phyloP scores from a whole-genome alignment of 1,140 invertebrate species.

The Drusus annulatus region DNA sequence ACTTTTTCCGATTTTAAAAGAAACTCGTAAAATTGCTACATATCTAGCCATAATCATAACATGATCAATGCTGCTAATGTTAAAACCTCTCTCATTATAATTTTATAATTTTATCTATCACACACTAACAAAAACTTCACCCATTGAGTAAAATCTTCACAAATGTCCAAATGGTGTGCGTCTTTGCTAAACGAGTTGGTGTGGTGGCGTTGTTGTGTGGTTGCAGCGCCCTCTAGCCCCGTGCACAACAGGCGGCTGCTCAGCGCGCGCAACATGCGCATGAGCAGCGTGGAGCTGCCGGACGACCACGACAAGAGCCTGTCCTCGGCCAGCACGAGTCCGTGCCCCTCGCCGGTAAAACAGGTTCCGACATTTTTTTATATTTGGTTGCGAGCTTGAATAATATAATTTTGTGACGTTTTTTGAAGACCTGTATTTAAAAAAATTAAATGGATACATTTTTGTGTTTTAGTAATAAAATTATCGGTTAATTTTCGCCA shows the following conservation, averaged over 20 bases:
- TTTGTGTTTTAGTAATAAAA: no score
- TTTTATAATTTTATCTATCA: no score
- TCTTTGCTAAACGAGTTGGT: conserved; percentile 5
- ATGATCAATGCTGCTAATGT: no score
- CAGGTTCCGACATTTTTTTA: conserved; percentile 64
- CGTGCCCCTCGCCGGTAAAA: conserved; percentile 88
- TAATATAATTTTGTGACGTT: not conserved
- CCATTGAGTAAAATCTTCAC: not conserved
- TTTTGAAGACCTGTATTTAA: no score
- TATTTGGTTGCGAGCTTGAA: conserved; percentile 31
- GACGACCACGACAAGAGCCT: conserved; percentile 93
- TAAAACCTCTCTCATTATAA: no score
- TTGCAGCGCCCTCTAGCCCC: conserved; percentile 90
- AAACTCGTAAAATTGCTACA: no score
- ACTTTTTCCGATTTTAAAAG: no score
- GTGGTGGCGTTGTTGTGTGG: not conserved
- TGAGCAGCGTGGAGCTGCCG: conserved; percentile 92
- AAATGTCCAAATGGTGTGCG: not conserved
- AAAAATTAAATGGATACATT: no score
- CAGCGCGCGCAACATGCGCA: conserved; percentile 86
- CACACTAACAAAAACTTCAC: not conserved
- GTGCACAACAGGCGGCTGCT: conserved; percentile 84
- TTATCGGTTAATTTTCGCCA: no score
- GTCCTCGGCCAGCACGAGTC: conserved; percentile 92
- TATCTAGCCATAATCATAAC: no score